Percentiles rank a stretch among this genome's conserved stretches.
These are phyloP conservation scores for Gallinago paraguaiae DNA, from an alignment of 2,113 vertebrate genomes.

Conservation along the genomic window DNA sequence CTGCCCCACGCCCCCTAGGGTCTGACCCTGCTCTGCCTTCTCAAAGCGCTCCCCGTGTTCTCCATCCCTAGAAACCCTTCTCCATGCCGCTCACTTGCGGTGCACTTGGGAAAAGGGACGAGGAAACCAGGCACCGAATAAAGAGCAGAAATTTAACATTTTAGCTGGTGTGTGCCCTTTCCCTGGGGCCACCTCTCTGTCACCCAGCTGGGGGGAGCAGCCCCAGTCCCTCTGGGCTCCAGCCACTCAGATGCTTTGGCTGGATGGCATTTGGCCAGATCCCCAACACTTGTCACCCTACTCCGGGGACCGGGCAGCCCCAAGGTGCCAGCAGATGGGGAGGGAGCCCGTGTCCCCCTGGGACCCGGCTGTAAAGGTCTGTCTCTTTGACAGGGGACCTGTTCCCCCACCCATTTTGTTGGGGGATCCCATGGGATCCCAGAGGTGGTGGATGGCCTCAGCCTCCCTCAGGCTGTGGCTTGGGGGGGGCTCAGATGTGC, in stretches of 20 bases:
- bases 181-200: background rate
- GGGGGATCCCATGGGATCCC: background rate
- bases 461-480: accelerated
- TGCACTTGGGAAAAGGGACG: background rate
- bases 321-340: accelerated
- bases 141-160: constrained; percentile 74
- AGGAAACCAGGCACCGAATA: constrained; percentile 47
- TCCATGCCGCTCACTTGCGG: background rate
- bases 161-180: background rate
- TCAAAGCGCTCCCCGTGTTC: background rate
- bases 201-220: background rate
- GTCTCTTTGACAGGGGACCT: background rate
- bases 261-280: background rate
- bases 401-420: accelerated
- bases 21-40: background rate
- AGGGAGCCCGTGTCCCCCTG: background rate
- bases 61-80: background rate
- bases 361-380: background rate
- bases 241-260: accelerated
- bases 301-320: accelerated
- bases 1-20: background rate
- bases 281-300: accelerated
- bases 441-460: background rate
- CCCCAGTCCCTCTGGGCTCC: accelerated
- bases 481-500: accelerated